Percentiles rank a stretch among this genome's conserved stretches.
These are phyloP conservation scores for Pseudochaenichthys georgianus DNA, from an alignment of 2,797 vertebrate genomes.

Conservation along the genomic window DNA sequence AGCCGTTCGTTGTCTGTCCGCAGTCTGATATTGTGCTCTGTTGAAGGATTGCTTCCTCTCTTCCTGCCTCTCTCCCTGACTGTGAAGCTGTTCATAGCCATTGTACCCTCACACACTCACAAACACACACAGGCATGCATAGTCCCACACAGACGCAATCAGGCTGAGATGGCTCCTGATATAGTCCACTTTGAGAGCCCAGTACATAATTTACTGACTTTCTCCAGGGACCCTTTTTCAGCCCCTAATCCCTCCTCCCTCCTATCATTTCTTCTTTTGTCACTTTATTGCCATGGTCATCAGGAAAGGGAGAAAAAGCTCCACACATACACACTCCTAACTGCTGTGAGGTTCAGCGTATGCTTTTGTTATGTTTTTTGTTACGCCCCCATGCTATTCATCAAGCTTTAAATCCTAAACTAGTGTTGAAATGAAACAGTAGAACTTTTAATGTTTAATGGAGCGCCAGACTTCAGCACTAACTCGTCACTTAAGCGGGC, in stretches of 20 bases:
- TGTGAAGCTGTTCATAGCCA: constrained; percentile 70
- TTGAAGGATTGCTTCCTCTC: constrained; percentile 84
- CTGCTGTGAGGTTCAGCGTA: constrained; percentile 43
- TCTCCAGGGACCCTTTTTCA: constrained; percentile 70
- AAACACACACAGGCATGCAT: constrained; percentile 46
- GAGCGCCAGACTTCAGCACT: constrained; percentile 61
- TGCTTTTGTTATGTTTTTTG: constrained; percentile 51
- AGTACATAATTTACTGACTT: constrained; percentile 79
- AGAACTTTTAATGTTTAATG: constrained; percentile 68
- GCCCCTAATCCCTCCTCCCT: constrained; percentile 61
- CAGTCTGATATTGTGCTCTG: constrained; percentile 81
- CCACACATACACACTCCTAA: constrained; percentile 36
- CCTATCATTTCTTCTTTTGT: constrained; percentile 74
- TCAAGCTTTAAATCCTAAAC: constrained; percentile 63
- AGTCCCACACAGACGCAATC: constrained; percentile 70
- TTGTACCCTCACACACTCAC: constrained; percentile 38
- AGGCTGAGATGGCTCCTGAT: constrained; percentile 76
- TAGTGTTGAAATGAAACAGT: constrained; percentile 64
- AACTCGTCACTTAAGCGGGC: constrained; percentile 52
- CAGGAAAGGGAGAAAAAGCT: constrained; percentile 47
- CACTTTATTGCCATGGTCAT: constrained; percentile 77
- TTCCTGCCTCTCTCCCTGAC: constrained; percentile 70
- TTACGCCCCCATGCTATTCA: constrained; percentile 49
- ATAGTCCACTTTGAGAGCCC: constrained; percentile 70
- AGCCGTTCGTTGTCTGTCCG: constrained; percentile 81